Conservation (phyloP, 30 jellyfish, hydroid and myxozoan species). For the Chironex yamaguchii region DNA sequence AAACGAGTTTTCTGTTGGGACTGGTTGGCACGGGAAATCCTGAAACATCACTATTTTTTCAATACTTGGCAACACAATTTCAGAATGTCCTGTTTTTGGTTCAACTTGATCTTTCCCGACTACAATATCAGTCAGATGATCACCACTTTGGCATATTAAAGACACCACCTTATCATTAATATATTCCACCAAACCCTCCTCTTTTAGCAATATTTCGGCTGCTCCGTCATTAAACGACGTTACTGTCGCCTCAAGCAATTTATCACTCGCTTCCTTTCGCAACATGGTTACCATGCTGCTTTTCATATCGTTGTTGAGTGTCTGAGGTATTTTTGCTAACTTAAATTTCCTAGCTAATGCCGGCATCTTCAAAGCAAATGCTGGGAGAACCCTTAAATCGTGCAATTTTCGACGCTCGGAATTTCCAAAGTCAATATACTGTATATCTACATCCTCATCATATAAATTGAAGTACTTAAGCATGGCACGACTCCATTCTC, state of each 20-base stretch:
- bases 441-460: constrained; percentile 21
- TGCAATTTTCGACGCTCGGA: constrained; percentile 11
- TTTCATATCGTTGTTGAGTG: too few relatives aligned
- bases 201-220: too few relatives aligned
- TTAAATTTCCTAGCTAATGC: constrained; percentile 38
- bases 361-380: constrained; percentile 59
- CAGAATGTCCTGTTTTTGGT: neutral
- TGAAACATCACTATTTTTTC: neutral
- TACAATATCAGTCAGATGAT: too few relatives aligned
- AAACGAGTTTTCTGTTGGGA: constrained; percentile 75
- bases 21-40: constrained; percentile 75
- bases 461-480: neutral
- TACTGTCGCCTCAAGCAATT: too few relatives aligned
- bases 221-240: too few relatives aligned
- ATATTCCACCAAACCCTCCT: neutral
- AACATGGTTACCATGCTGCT: too few relatives aligned
- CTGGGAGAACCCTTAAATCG: constrained; percentile 35
- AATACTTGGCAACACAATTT: neutral
- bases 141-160: too few relatives aligned
- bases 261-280: too few relatives aligned
- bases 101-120: neutral
- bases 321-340: constrained; percentile 26
- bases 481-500: constrained; percentile 57
- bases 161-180: neutral
- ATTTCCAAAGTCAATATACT: constrained; percentile 67